A percentile compares a stretch with the other conserved stretches of the same genome.
Evolutionary conservation across 2,113 vertebrate species (phyloP).

Genomic region (Egretta garzetta): DNA sequence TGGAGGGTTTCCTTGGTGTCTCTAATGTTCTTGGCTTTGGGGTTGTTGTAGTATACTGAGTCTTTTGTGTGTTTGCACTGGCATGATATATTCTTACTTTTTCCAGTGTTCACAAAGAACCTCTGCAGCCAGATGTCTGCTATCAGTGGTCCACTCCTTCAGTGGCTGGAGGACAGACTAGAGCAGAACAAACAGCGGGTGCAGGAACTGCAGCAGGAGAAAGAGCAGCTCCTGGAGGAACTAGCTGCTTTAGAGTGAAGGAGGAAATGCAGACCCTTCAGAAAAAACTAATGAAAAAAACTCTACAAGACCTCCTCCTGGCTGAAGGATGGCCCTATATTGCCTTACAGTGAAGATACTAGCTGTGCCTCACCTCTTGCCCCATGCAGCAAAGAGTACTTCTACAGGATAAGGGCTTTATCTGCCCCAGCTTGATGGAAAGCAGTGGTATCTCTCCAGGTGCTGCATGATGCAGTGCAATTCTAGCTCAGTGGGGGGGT

Average conservation of each 20-base stretch:
- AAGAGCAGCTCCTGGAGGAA: conserved; percentile 87
- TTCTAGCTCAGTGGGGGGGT: background rate
- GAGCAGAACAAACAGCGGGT: conserved; percentile 91
- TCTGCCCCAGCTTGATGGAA: background rate
- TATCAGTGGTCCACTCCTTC: conserved; percentile 93
- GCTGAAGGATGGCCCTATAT: background rate
- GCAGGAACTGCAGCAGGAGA: conserved; percentile 87
- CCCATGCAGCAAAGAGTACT: background rate
- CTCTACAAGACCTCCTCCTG: background rate
- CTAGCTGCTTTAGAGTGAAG: conserved; percentile 81
- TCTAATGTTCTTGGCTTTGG: background rate
- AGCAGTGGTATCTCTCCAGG: background rate
- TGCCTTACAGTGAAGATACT: background rate
- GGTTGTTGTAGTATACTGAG: background rate
- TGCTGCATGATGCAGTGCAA: background rate
- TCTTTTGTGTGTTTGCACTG: background rate
- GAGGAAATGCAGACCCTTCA: background rate
- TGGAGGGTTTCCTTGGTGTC: background rate
- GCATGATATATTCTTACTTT: background rate
- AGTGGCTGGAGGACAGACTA: conserved; percentile 96
- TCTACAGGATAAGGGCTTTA: background rate
- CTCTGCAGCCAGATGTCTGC: conserved; percentile 99
- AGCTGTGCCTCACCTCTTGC: background rate
- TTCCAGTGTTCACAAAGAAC: conserved; percentile 92
- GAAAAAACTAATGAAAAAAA: background rate